A percentile compares a stretch with the other conserved stretches of the same genome.
Evolutionary conservation across 2,797 vertebrate species (phyloP).

Genomic region (Bradypodion pumilum): DNA sequence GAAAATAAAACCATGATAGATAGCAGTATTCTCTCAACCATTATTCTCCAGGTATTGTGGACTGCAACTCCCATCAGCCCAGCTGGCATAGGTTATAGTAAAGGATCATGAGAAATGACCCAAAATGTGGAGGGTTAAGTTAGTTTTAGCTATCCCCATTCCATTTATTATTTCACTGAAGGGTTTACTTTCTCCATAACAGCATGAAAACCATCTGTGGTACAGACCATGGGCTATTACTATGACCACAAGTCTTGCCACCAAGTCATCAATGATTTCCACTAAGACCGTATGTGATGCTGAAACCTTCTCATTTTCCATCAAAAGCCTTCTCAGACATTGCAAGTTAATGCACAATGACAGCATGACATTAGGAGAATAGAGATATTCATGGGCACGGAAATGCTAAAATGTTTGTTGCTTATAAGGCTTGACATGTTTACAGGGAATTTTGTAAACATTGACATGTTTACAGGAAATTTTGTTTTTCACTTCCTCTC

Average conservation of each 20-base stretch:
- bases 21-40: too few relatives aligned
- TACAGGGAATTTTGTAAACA: too few relatives aligned
- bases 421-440: background rate
- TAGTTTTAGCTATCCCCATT: background rate
- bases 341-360: conserved; percentile 6
- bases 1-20: too few relatives aligned
- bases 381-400: background rate
- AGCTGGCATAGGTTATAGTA: too few relatives aligned
- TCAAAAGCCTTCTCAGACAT: background rate
- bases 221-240: background rate
- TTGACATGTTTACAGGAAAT: background rate
- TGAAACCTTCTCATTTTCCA: background rate
- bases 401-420: background rate
- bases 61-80: too few relatives aligned
- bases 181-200: background rate
- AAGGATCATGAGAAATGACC: background rate
- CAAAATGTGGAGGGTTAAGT: background rate
- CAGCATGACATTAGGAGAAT: conserved; percentile 11
- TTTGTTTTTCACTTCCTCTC: background rate
- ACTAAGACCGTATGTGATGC: background rate
- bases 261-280: background rate
- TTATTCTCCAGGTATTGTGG: too few relatives aligned
- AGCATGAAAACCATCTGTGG: background rate
- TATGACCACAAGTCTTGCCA: background rate
- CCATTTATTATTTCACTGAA: background rate